These are phyloP conservation scores for Epinephelus cyanopodus DNA, from an alignment of 2,113 vertebrate genomes.

Conservation along the genomic window DNA sequence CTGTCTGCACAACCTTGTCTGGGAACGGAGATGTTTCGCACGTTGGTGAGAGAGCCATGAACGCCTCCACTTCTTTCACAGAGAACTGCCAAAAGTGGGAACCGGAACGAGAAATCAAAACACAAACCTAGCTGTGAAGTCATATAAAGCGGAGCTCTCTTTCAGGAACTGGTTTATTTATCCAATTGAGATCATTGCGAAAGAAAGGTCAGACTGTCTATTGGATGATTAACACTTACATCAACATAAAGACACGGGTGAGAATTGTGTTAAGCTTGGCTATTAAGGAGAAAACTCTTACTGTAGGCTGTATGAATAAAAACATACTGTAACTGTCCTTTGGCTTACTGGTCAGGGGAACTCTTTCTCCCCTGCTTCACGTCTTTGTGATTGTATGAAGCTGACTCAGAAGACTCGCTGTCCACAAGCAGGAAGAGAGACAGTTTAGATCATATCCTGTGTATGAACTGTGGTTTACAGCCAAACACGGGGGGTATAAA, in stretches of 20 bases:
- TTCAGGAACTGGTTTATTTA: slow-evolving; percentile 10
- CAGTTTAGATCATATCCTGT: slow-evolving; percentile 79
- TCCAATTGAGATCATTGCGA: not conserved
- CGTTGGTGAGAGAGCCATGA: slow-evolving; percentile 19
- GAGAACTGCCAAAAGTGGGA: slow-evolving; percentile 34
- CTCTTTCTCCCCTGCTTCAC: not conserved
- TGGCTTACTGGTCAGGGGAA: slow-evolving; percentile 15
- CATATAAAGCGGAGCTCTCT: not conserved
- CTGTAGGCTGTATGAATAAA: not conserved
- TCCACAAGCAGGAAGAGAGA: slow-evolving; percentile 72
- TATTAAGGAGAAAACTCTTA: not conserved
- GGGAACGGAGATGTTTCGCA: slow-evolving; percentile 55
- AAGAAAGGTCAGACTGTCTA: slow-evolving; percentile 12
- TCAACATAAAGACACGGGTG: not conserved
- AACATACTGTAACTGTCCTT: not conserved
- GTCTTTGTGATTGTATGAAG: slow-evolving; percentile 55
- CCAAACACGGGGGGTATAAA: slow-evolving; percentile 54
- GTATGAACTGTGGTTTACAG: slow-evolving; percentile 54
- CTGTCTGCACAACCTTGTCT: slow-evolving; percentile 66
- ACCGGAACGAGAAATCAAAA: slow-evolving; percentile 35
- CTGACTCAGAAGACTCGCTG: slow-evolving; percentile 63
- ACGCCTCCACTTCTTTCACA: slow-evolving; percentile 40
- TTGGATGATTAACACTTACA: slow-evolving; percentile 10
- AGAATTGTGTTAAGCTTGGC: not conserved
- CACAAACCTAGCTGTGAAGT: slow-evolving; percentile 27